Evolutionary conservation across 2,888 invertebrate species (phyloP), one percentile per base, ranked within the genome.

Genomic region (Phalera bucephala): DNA sequence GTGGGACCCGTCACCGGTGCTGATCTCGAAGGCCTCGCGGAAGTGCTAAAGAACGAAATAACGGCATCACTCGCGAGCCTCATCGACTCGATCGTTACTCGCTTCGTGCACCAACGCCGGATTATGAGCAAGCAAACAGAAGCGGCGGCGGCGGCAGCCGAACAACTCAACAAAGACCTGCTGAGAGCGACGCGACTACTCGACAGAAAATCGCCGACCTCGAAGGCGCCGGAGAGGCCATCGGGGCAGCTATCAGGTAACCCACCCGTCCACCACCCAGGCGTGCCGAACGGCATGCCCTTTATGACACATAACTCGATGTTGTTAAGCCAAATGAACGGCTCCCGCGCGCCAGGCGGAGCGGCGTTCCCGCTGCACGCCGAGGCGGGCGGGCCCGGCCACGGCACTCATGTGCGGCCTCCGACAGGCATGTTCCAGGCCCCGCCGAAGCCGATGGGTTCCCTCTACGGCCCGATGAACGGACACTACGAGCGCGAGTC

Each of bases 11-110:
- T 93, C 57, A 93, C 94, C 1, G 95, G 94, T 8, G 92, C 95
- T 2, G 97, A 97, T 68, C 90, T 97, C 4, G 96, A 97, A 73
- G 95, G 95, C 34, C 91, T 99, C 32, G 96, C 97, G n/a, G 96
- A 97, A 68, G 94, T 95, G 36, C 91, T 99, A 3, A 98, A 98
- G 86, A 94, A 93, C 33, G 98, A 98, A 89, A 95, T 98, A 52
- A 94, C 95, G 13, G 93, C 95, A 21, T 96, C 96, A 1, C 83
- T 98, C 27, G 93, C 95, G 10, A 95, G 93, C 54, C 91, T 97
- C 27, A 95, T 98, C 55, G 98, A 98, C 79, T 95, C 95, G 11
- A 95, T 97, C 43, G 93, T 98, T 44, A 93, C 95, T 15, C 92
- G 96, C 58, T 97, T 95, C 70, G 93, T 95, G 44, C 95, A 96